These are phyloP conservation scores for Timema cristinae DNA, from an alignment of 2,888 invertebrate species.

Conservation along the genomic window DNA sequence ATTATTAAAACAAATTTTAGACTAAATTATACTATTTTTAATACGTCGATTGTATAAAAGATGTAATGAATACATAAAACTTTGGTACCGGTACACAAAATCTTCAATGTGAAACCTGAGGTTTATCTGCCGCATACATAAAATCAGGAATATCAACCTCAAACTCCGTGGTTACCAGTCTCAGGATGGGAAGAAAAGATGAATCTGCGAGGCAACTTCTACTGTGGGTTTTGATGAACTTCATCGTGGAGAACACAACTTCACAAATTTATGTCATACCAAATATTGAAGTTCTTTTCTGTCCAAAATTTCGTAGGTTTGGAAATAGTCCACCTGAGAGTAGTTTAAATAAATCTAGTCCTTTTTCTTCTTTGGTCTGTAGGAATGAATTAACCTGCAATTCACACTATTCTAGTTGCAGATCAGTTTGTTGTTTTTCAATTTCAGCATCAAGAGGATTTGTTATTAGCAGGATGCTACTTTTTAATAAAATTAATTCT, in stretches of 20 bases:
- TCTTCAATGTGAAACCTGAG: neutral
- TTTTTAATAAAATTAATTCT: too few species aligned
- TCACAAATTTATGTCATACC: slow-evolving; percentile 29
- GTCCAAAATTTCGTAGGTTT: slow-evolving; percentile 9
- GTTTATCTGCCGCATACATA: neutral
- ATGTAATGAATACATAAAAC: too few species aligned
- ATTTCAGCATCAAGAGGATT: too few species aligned
- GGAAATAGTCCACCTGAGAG: neutral
- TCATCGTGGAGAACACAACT: slow-evolving; percentile 24
- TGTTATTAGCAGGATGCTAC: too few species aligned
- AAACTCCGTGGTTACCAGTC: neutral
- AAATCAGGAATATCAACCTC: neutral
- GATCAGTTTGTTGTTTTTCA: too few species aligned
- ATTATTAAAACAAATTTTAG: too few species aligned
- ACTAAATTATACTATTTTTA: too few species aligned
- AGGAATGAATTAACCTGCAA: neutral
- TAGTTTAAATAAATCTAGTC: neutral
- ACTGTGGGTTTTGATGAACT: slow-evolving; percentile 20
- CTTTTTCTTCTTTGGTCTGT: neutral
- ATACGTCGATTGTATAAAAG: too few species aligned
- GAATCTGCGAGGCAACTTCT: neutral
- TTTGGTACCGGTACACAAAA: neutral
- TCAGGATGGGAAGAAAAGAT: neutral
- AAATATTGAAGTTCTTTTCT: slow-evolving; percentile 28
- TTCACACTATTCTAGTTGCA: slow-evolving; percentile 1